Evolutionary conservation across 2,797 vertebrate genomes (phyloP).

Genomic region (Phoxinus dragarum): DNA sequence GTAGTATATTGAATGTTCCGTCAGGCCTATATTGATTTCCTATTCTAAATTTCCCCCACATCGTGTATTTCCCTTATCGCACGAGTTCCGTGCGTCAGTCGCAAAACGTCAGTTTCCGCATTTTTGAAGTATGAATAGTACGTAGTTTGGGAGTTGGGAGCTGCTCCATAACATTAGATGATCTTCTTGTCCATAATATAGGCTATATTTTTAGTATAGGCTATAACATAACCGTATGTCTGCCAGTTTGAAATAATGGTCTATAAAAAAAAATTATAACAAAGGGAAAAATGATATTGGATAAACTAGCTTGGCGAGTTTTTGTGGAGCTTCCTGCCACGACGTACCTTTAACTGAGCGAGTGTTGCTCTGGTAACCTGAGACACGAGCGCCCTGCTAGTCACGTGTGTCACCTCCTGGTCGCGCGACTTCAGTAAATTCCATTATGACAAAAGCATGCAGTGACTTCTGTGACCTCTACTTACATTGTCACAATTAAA

Average conservation of each 20-base stretch:
- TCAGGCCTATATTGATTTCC: neutral
- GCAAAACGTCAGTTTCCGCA: conserved; percentile 17
- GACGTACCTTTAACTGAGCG: neutral
- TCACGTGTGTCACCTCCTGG: conserved; percentile 1
- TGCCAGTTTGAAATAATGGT: neutral
- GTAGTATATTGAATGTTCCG: neutral
- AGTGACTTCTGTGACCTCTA: neutral
- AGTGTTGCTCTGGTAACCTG: conserved; percentile 27
- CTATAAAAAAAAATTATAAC: neutral
- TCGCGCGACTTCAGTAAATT: neutral
- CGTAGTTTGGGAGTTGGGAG: neutral
- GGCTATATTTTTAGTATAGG: neutral
- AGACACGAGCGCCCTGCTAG: neutral
- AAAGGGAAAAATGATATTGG: neutral
- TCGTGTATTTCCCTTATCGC: neutral
- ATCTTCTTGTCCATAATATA: no score
- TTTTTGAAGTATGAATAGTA: neutral
- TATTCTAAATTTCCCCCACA: neutral
- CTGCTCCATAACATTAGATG: neutral
- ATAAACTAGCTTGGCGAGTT: neutral
- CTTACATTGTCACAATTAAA: neutral
- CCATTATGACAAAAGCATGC: neutral
- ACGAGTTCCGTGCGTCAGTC: neutral
- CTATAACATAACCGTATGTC: neutral
- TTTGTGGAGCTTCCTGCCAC: conserved; percentile 30